These are phyloP conservation scores for Taeniopygia guttata DNA, from an alignment of 2,797 vertebrate species.

Conservation along the genomic window DNA sequence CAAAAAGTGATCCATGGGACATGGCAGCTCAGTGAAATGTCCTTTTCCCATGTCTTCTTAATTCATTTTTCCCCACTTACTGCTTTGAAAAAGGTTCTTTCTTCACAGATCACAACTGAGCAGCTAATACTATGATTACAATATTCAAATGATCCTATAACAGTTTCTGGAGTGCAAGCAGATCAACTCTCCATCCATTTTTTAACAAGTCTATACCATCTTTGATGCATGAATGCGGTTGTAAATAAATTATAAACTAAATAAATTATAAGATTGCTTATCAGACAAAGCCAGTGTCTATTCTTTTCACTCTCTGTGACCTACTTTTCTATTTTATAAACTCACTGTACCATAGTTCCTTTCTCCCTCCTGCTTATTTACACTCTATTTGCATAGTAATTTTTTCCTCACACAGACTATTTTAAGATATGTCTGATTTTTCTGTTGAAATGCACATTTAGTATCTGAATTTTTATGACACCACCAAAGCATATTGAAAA, in stretches of 20 bases:
- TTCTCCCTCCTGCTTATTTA: not conserved
- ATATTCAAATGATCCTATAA: constrained; percentile 26
- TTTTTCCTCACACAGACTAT: not conserved
- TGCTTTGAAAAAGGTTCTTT: not conserved
- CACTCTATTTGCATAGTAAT: not conserved
- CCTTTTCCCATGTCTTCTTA: not conserved
- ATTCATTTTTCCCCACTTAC: not conserved
- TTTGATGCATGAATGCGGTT: constrained; percentile 28
- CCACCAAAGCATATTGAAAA: not conserved
- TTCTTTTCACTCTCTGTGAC: not conserved
- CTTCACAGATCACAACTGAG: not conserved
- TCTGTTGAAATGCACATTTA: not conserved
- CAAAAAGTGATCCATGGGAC: not conserved
- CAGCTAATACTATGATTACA: not conserved
- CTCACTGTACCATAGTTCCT: not conserved
- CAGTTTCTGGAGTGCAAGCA: not conserved
- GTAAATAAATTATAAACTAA: constrained; percentile 66
- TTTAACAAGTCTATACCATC: constrained; percentile 10
- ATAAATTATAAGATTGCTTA: constrained; percentile 54
- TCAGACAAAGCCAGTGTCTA: constrained; percentile 6
- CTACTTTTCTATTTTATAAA: constrained; percentile 18
- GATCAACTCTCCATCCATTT: constrained; percentile 2
- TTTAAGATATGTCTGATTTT: not conserved
- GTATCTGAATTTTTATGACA: not conserved
- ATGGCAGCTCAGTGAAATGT: not conserved